phyloP scores from a whole-genome alignment of 2,113 vertebrate genomes.

The Gavialis gangeticus region DNA sequence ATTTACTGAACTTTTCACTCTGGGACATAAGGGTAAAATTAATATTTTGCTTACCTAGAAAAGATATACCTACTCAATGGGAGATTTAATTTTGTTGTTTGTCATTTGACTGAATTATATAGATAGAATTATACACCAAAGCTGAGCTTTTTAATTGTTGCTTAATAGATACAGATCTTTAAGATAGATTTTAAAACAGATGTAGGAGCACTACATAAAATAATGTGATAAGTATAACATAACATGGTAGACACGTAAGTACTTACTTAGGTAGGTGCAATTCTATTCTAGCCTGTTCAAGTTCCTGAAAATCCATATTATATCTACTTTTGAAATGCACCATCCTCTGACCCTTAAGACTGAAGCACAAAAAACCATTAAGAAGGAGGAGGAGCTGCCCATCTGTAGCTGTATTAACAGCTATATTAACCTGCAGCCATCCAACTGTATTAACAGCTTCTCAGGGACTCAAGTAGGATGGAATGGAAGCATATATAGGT shows the following conservation, averaged over 20 bases:
- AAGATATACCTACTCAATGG: not conserved
- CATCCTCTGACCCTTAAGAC: no score
- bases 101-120: not conserved
- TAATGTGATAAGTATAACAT: not conserved
- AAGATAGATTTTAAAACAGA: not conserved
- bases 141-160: not conserved
- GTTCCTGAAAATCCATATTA: no score
- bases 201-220: not conserved
- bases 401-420: no score
- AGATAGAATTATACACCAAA: not conserved
- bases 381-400: no score
- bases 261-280: not conserved
- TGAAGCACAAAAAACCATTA: no score
- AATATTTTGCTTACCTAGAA: not conserved
- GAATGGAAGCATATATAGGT: no score
- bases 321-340: no score
- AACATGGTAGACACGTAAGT: not conserved
- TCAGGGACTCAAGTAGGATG: no score
- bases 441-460: no score
- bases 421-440: no score
- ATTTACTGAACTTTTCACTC: constrained; percentile 19
- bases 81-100: not conserved
- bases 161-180: not conserved
- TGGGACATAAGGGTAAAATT: not conserved
- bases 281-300: not conserved